Percentiles rank a stretch among this genome's conserved stretches.
Evolutionary conservation across 2,888 invertebrate species (phyloP).

Genomic region (Agrotis exclamationis): DNA sequence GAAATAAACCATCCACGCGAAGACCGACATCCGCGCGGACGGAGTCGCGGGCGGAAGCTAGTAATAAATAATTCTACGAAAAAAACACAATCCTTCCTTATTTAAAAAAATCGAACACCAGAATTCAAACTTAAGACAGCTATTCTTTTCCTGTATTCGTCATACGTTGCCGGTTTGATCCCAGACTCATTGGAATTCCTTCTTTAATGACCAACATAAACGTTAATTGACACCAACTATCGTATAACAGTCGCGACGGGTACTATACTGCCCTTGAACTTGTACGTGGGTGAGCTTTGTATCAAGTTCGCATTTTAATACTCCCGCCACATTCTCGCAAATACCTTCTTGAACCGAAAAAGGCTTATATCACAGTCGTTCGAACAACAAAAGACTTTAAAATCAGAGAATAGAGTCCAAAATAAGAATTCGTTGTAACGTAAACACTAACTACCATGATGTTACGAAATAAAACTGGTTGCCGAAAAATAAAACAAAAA

Average conservation of each 20-base stretch:
- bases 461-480: conserved; percentile 56
- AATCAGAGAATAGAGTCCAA: neutral
- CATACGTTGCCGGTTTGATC: conserved; percentile 28
- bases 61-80: no score
- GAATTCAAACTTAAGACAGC: neutral
- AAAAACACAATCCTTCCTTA: conserved; percentile 1
- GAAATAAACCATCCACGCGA: no score
- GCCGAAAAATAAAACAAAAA: conserved; percentile 59
- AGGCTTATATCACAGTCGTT: neutral
- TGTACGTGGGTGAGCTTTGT: conserved; percentile 66
- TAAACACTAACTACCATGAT: conserved; percentile 24
- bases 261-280: conserved; percentile 72
- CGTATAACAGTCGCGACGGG: conserved; percentile 18
- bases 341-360: conserved; percentile 19
- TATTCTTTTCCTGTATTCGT: neutral
- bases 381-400: conserved; percentile 9
- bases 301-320: conserved; percentile 67
- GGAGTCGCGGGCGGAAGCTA: no score
- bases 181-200: neutral
- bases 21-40: no score
- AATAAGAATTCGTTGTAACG: neutral
- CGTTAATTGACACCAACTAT: conserved; percentile 35
- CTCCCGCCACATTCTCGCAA: conserved; percentile 52
- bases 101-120: conserved; percentile 11
- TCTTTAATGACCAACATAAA: conserved; percentile 17